Evolutionary conservation across 2,797 vertebrate species (phyloP), one percentile per base, ranked within the genome.

Genomic region (Nasua narica): DNA sequence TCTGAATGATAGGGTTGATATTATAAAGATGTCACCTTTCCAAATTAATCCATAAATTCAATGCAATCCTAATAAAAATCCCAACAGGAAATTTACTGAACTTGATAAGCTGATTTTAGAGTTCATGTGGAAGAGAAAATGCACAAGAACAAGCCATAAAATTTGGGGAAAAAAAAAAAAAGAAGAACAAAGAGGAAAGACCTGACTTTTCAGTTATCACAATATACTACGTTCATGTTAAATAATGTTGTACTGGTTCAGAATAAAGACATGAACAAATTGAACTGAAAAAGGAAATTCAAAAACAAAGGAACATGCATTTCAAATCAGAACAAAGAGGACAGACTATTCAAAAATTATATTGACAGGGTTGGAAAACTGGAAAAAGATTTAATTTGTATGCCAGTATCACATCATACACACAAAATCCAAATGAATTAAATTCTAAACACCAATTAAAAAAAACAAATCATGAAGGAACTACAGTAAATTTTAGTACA

Each of bases 1-100:
- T 94, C 65, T 67, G 27, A 37, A 91, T 56, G 40, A 94, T 87
- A 93, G 40, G 60, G 19, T 79, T 5, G 9, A 62, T 87, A 87
- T 58, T 90, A 74, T 70, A 69, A 96, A 90, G 52, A 95, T 74
- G 46, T 94, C 58, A 87, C 4, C 54, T 94, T 96, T 76, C 46
- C 69, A 93, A 93, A 92, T 93, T 97, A 95, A 72, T 62, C 40
- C 25, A 82, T 83, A 95, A 86, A 48, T 94, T 87, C 69, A 87
- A 60, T 29, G 25, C 35, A 76, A 89, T 84, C 27, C 21, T 89
- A 56, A 67, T 88, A 87, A 43, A 58, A 87, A 89, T 76, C 29
- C 2, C 76, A 77, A 58, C 9, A n/a, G 43, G 18, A 94, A 35
- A 93, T 58, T 72, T 56, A 19, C 0, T 23, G n/a, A 94, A 87